phyloP scores from a whole-genome alignment of 2,888 invertebrate genomes.

The Mycalesis mineus region DNA sequence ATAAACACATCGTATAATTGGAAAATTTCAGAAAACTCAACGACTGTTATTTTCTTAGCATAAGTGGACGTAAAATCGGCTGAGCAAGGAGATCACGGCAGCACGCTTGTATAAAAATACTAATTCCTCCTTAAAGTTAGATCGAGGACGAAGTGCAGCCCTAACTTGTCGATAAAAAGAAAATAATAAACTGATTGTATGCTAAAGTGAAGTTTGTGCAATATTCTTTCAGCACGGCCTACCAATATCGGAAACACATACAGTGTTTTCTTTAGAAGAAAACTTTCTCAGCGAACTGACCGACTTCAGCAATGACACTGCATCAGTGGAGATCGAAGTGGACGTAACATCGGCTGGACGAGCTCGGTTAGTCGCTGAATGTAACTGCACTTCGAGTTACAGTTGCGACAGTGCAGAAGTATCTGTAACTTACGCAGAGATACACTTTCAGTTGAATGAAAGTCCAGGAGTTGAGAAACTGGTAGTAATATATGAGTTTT shows the following conservation, averaged over 20 bases:
- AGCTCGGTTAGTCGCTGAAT: conserved; percentile 44
- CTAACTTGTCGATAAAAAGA: no score
- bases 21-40: no score
- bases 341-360: conserved; percentile 40
- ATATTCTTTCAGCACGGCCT: conserved; percentile 43
- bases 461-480: background rate
- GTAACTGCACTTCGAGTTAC: background rate
- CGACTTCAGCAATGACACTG: conserved; percentile 53
- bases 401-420: background rate
- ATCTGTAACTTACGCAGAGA: background rate
- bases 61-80: no score
- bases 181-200: no score
- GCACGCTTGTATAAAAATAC: no score
- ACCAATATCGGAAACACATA: conserved; percentile 42
- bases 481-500: background rate
- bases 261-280: conserved; percentile 51
- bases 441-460: background rate
- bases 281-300: conserved; percentile 53
- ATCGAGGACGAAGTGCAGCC: no score
- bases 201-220: background rate
- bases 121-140: no score
- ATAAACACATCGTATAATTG: no score
- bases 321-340: conserved; percentile 41
- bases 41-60: no score
- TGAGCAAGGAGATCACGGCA: no score